These are phyloP conservation scores for Eudyptes chrysolophus DNA, from an alignment of 2,113 vertebrate species.

Conservation along the genomic window DNA sequence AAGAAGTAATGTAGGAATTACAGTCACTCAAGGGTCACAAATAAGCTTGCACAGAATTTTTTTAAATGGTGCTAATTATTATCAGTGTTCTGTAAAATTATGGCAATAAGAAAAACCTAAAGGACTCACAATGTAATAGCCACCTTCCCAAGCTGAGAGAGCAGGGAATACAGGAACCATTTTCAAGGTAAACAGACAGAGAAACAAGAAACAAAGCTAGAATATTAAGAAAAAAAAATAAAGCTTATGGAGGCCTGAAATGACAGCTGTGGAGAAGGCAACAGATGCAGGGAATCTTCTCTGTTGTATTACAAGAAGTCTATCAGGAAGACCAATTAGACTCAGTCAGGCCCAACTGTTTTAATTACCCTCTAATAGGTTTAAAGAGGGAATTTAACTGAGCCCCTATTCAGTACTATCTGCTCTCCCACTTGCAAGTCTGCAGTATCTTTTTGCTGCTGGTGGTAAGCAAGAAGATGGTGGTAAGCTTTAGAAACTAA, in stretches of 20 bases:
- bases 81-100: background rate
- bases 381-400: background rate
- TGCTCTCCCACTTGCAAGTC: background rate
- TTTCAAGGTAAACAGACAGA: background rate
- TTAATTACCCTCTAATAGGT: background rate
- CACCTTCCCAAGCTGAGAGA: background rate
- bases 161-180: background rate
- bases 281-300: background rate
- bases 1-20: background rate
- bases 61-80: background rate
- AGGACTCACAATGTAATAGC: background rate
- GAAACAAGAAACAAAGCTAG: background rate
- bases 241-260: background rate
- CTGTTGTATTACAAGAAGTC: background rate
- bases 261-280: background rate
- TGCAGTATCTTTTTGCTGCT: background rate
- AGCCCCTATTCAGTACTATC: background rate
- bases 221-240: background rate
- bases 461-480: background rate
- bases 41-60: background rate
- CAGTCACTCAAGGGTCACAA: background rate
- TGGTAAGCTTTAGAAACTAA: background rate
- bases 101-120: background rate
- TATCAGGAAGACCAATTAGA: background rate
- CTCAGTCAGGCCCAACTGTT: background rate